phyloP scores from a whole-genome alignment of 2,113 vertebrate genomes.

The pig (Sus scrofa) region DNA sequence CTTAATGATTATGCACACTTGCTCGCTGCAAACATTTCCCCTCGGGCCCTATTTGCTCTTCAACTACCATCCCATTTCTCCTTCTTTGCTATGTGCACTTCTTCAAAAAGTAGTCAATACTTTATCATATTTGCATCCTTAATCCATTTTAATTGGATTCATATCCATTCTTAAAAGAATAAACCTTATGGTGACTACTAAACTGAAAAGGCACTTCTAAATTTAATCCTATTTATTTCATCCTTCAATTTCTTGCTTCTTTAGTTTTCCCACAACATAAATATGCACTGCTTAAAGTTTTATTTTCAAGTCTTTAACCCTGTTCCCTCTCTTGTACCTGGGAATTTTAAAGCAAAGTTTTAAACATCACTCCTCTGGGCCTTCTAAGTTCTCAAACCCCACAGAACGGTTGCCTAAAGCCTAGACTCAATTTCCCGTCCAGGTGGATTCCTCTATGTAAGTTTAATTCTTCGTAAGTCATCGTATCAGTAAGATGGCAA shows the following conservation, averaged over 20 bases:
- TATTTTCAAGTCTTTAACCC: not conserved
- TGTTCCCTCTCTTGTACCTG: not conserved
- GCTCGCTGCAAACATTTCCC: not conserved
- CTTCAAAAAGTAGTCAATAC: not conserved
- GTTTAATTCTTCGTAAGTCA: not conserved
- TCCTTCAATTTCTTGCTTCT: not conserved
- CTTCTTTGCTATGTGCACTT: not conserved
- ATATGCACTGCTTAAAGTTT: not conserved
- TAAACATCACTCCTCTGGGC: not conserved
- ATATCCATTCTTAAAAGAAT: not conserved
- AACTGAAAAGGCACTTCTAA: not conserved
- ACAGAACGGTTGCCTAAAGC: not conserved
- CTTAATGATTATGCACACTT: not conserved
- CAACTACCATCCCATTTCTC: not conserved
- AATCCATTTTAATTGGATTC: not conserved
- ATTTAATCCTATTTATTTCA: not conserved
- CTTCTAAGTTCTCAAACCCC: not conserved
- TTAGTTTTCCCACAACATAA: not conserved
- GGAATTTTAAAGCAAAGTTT: not conserved
- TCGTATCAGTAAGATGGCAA: not conserved
- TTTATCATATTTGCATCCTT: not conserved
- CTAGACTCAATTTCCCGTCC: not conserved
- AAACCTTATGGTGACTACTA: not conserved
- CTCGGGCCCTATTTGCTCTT: not conserved
- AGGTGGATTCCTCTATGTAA: not conserved